phyloP scores from a whole-genome alignment of 2,113 vertebrate genomes.

The Lanius ludovicianus region DNA sequence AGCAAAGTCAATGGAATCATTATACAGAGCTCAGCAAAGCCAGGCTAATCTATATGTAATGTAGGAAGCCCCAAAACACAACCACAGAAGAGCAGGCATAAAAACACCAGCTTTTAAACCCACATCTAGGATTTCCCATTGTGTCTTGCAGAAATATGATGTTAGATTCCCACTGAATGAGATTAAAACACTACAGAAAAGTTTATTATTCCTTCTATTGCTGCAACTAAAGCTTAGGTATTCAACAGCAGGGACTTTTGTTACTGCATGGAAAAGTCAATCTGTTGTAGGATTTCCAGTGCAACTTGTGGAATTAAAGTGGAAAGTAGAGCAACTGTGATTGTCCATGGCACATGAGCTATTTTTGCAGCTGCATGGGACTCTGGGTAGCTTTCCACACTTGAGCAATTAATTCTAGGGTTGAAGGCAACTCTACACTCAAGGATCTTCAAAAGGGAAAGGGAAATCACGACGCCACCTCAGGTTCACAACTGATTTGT shows the following conservation, averaged over 20 bases:
- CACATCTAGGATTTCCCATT: background rate
- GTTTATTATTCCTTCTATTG: background rate
- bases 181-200: background rate
- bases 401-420: constrained; percentile 47
- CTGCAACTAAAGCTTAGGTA: background rate
- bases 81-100: background rate
- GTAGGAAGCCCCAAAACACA: constrained; percentile 12
- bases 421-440: constrained; percentile 52
- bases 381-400: constrained; percentile 35
- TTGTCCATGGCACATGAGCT: background rate
- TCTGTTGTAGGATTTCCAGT: background rate
- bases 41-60: constrained; percentile 1
- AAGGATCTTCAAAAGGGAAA: constrained; percentile 55
- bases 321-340: background rate
- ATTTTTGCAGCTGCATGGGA: constrained; percentile 29
- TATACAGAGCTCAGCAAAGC: background rate
- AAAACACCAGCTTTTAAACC: constrained; percentile 22
- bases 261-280: background rate
- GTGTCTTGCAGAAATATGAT: background rate
- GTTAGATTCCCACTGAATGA: background rate
- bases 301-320: background rate
- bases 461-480: constrained; percentile 43
- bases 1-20: constrained; percentile 9
- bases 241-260: background rate
- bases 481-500: constrained; percentile 26